Base-by-base conservation (phyloP, 2,797 vertebrate species). In the Smutsia gigantea region DNA sequence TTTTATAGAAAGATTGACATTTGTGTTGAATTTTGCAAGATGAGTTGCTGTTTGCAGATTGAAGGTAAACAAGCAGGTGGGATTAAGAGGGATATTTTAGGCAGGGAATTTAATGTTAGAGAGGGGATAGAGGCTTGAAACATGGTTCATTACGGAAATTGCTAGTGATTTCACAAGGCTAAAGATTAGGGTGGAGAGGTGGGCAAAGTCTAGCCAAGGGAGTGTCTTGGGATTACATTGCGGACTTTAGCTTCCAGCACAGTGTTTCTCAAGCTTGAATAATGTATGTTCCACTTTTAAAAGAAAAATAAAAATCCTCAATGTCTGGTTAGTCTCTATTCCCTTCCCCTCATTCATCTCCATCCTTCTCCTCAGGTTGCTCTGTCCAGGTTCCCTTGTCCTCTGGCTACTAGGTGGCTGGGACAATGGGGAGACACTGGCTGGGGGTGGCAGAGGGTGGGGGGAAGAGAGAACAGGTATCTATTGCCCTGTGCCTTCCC, bases 11-110 rank as follows among this genome's bases (percentile, higher is more conserved):
- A 31, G 34, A 78, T 13, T 39, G 37, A 57, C 11, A 31, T 84
- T 84, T 78, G 55, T 63, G 23, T 64, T 71, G 31, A 55, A 78
- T 89, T 53, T 69, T 78, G 7, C 29, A 89, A 93, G 53, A 37
- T 81, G 39, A 92, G 57, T 37, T 79, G n/a, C 46, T 51, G 10
- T 59, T 87, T 95, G 10, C 53, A 81, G 27, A 46, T 21, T 74
- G 78, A 81, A 74, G 31, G 39, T 82, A 81, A 92, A 92, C 19
- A 64, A 87, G 49, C 19, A 92, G 59, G 51, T 77, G 66, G 55
- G 18, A 37, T 84, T 78, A 87, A 66, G 34, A 64, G 51, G 27
- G 63, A 77, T 51, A 21, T 84, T 94, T 69, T 31, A 37, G 37
- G 29, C 59, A 83, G 29, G 29, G 17, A 63, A 77, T 68, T 61